Conservation (phyloP, 2,888 invertebrate genomes). For the Andrena fulva region DNA sequence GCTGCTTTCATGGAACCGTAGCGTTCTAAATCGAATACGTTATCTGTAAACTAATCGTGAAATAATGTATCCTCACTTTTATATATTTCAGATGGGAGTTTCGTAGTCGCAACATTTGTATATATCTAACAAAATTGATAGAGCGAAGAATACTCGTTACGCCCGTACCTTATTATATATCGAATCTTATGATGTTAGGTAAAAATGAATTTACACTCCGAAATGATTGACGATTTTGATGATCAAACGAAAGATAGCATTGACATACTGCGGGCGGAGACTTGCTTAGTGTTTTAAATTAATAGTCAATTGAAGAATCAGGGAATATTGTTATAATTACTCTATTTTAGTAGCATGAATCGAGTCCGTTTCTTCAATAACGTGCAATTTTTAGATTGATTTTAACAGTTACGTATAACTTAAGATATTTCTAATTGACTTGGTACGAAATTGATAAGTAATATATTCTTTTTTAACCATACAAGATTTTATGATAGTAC, state of each 20-base stretch:
- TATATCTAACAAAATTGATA: conserved; percentile 72
- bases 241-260: neutral
- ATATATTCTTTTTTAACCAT: neutral
- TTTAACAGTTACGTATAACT: neutral
- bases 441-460: neutral
- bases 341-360: neutral
- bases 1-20: neutral
- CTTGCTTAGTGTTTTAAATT: conserved; percentile 1
- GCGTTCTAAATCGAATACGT: neutral
- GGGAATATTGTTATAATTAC: neutral
- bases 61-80: neutral
- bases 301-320: neutral
- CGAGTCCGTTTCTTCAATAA: neutral
- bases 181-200: conserved; percentile 74
- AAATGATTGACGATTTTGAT: conserved; percentile 8
- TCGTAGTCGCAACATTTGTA: conserved; percentile 74
- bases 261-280: neutral
- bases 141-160: conserved; percentile 68
- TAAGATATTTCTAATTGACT: neutral
- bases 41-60: neutral
- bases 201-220: conserved; percentile 74
- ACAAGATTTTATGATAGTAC: neutral
- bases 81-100: conserved; percentile 77
- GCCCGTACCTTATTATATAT: conserved; percentile 78
- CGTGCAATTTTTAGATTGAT: conserved; percentile 10